Evolutionary conservation across 2,888 invertebrate species (phyloP), one percentile per base, ranked within the genome.

Genomic region (Ennomos erosarius): DNA sequence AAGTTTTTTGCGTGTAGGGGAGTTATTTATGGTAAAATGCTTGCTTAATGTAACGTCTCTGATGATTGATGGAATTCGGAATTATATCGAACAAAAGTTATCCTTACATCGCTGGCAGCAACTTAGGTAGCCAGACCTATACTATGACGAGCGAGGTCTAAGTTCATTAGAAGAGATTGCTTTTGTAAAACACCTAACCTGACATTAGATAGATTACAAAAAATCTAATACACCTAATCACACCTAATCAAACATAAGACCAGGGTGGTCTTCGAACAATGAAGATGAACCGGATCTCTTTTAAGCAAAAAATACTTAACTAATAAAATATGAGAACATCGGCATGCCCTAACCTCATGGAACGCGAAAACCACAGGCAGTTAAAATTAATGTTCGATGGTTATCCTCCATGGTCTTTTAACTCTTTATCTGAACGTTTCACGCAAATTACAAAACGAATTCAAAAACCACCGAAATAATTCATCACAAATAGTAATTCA

Each of bases 401-500:
- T 63, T 63, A 65, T 65, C 56, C 56, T 56, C 58, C 50, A 55
- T 58, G 62, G 59, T 59, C 40, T 66, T 44, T 59, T 62, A 64
- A 66, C 51, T 52, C 52, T 67, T 52, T 64, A 62, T 58, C 58
- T 55, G 65, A 66, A 67, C 50, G 51, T 59, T 69, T 68, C 56
- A 59, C 58, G 54, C 64, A 58, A 71, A 70, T 70, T 59, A 58
- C 59, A 70, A 69, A 53, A 61, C 35, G 53, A 71, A 69, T 60
- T 55, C 54, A 64, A 62, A 58, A 67, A 65, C 65, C 56, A 65
- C 64, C 62, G 56, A 56, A 67, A 71, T 70, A 74, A 62, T 69
- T 60, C 61, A 65, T 70, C 62, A 65, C 62, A 64, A 64, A 70
- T 69, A 73, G 67, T 71, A 67, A 70, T 69, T 63, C 61, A 67